phyloP scores from a whole-genome alignment of 2,113 vertebrate genomes.

The Haemorhous mexicanus region DNA sequence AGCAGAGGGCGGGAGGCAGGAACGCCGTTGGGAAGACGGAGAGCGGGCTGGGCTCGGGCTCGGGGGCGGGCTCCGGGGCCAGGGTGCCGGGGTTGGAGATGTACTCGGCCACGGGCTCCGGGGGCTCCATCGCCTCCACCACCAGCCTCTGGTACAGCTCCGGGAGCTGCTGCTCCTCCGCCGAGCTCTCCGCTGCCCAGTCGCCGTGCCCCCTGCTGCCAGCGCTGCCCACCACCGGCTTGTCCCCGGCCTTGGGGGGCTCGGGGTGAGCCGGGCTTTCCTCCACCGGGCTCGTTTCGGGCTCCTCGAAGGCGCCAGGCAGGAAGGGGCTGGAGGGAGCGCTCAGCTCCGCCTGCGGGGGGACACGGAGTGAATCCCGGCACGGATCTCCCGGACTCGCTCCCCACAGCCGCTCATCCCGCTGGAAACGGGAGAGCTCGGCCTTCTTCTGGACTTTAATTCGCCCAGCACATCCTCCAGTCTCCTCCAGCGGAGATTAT shows the following conservation, averaged over 20 bases:
- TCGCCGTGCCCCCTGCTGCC: background rate
- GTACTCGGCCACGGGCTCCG: background rate
- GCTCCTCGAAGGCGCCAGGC: constrained; percentile 53
- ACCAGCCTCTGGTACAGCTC: constrained; percentile 52
- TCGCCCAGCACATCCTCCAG: accelerated
- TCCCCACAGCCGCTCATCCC: accelerated
- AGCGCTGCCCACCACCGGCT: background rate
- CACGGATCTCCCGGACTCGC: accelerated
- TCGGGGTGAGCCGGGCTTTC: background rate
- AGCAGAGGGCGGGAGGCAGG: background rate
- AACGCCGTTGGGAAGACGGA: background rate
- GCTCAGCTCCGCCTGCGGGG: constrained; percentile 39
- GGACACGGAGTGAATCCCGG: background rate
- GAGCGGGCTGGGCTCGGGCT: background rate
- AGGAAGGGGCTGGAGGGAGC: background rate
- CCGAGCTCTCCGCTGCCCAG: background rate
- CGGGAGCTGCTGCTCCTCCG: background rate
- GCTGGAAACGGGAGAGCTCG: accelerated
- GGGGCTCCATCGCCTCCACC: background rate
- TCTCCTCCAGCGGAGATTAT: background rate
- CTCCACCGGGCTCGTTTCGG: constrained; percentile 53
- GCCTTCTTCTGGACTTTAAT: accelerated
- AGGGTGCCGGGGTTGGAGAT: background rate
- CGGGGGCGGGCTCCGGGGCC: background rate
- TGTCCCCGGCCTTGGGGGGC: background rate